Percentiles rank a stretch among this genome's conserved stretches.
Evolutionary conservation across 2,113 vertebrate species (phyloP).

Genomic region (Chiloscyllium plagiosum): DNA sequence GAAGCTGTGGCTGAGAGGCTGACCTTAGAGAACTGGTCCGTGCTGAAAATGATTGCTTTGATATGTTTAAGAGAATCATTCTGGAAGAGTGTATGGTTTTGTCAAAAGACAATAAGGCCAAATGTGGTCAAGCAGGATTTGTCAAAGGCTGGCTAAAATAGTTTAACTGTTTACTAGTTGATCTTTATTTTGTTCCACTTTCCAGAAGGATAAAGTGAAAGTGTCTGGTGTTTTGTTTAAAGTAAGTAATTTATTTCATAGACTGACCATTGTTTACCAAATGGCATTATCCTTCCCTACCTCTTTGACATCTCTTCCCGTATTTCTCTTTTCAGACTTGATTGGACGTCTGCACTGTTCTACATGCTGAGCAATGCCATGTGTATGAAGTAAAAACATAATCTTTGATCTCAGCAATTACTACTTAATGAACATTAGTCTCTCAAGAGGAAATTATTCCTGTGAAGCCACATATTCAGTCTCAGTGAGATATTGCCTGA

Average conservation of each 20-base stretch:
- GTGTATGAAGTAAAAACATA: not conserved
- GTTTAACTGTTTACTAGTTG: too few species aligned
- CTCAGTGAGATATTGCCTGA: not conserved
- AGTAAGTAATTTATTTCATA: not conserved
- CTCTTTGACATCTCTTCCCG: not conserved
- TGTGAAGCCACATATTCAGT: not conserved
- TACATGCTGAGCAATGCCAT: not conserved
- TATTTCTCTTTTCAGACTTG: not conserved
- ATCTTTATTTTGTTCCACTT: too few species aligned
- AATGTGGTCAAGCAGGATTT: not conserved
- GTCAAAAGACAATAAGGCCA: not conserved
- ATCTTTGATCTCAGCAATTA: not conserved
- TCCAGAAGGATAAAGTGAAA: not conserved
- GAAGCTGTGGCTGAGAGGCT: too few species aligned
- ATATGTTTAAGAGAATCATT: too few species aligned
- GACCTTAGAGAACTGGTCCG: too few species aligned
- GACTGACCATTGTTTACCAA: not conserved
- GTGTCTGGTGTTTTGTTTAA: not conserved
- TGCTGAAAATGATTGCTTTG: too few species aligned
- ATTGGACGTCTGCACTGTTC: not conserved
- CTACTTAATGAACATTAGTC: not conserved
- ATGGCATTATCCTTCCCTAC: not conserved
- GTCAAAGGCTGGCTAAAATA: too few species aligned
- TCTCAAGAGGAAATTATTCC: not conserved
- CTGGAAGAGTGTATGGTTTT: too few species aligned